Percentiles rank a stretch among this genome's conserved stretches.
These are phyloP conservation scores for Peromyscus eremicus DNA, from an alignment of 2,797 vertebrate species.

Conservation along the genomic window DNA sequence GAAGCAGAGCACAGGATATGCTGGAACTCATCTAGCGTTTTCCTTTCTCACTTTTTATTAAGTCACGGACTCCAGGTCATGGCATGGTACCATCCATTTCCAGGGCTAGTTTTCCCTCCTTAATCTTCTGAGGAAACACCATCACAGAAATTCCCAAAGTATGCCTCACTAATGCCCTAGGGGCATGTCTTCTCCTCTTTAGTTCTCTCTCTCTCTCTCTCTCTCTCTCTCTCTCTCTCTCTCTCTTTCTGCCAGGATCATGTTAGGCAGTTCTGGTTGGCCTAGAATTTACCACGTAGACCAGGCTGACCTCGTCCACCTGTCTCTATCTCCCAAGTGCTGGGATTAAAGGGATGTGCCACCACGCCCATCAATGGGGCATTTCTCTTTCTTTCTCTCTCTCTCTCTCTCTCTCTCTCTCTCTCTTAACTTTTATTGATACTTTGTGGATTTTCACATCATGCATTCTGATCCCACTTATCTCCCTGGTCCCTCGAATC, in stretches of 20 bases:
- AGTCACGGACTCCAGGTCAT: neutral
- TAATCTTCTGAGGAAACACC: neutral
- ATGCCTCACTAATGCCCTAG: neutral
- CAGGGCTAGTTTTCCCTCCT: neutral
- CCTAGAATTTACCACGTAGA: neutral
- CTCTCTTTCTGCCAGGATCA: neutral
- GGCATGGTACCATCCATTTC: neutral
- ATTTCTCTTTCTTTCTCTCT: no score
- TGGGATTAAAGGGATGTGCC: neutral
- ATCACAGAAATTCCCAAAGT: neutral
- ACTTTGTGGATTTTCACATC: neutral
- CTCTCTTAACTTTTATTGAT: neutral
- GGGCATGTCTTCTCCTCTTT: neutral
- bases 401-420: no score
- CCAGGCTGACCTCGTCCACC: neutral
- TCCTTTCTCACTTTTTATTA: neutral
- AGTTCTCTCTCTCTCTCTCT: no score
- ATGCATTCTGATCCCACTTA: neutral
- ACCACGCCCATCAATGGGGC: neutral
- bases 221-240: fast-evolving
- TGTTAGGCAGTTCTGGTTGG: neutral
- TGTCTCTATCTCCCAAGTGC: neutral
- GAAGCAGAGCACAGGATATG: neutral
- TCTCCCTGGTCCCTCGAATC: neutral
- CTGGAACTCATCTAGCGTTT: neutral